These are phyloP conservation scores for Matsumurasca onukii DNA, from an alignment of 1,140 invertebrate species.

Conservation along the genomic window DNA sequence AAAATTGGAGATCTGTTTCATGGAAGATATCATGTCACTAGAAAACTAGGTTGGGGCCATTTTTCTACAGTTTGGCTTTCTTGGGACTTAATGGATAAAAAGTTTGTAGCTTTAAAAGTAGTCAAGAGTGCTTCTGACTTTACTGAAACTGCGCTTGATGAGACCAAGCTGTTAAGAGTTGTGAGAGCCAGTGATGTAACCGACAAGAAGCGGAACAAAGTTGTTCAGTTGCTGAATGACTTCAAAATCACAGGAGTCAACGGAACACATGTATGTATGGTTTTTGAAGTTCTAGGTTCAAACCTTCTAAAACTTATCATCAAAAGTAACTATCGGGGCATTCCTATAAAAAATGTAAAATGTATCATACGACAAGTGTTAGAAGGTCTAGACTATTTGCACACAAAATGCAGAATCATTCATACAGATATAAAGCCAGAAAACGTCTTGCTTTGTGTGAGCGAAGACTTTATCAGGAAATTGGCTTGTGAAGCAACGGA, in stretches of 20 bases:
- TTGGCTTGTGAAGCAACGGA: conserved; percentile 89
- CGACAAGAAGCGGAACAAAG: conserved; percentile 91
- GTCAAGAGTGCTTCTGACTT: conserved; percentile 98
- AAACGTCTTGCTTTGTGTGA: conserved; percentile 94
- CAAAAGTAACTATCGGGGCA: conserved; percentile 96
- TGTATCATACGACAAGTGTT: conserved; percentile 94
- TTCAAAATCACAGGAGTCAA: conserved; percentile 98
- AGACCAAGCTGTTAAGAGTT: conserved; percentile 95
- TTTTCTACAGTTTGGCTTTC: conserved; percentile 98
- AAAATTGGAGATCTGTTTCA: conserved; percentile 95
- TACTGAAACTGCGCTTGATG: conserved; percentile 97
- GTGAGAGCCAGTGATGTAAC: conserved; percentile 88
- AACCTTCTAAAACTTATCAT: conserved; percentile 98
- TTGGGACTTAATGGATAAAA: conserved; percentile 89
- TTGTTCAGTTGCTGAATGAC: conserved; percentile 95
- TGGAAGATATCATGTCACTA: conserved; percentile 90
- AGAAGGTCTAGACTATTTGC: conserved; percentile 95
- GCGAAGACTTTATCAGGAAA: conserved; percentile 80
- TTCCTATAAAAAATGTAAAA: conserved; percentile 92
- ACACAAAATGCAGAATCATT: conserved; percentile 96
- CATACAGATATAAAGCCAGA: conserved; percentile 99
- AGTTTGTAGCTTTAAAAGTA: conserved; percentile 97
- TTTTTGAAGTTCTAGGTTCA: conserved; percentile 97
- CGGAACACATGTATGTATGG: conserved; percentile 93
- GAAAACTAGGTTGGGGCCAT: conserved; percentile 97